phyloP scores from a whole-genome alignment of 2,888 invertebrate genomes.

The Unio pictorum region DNA sequence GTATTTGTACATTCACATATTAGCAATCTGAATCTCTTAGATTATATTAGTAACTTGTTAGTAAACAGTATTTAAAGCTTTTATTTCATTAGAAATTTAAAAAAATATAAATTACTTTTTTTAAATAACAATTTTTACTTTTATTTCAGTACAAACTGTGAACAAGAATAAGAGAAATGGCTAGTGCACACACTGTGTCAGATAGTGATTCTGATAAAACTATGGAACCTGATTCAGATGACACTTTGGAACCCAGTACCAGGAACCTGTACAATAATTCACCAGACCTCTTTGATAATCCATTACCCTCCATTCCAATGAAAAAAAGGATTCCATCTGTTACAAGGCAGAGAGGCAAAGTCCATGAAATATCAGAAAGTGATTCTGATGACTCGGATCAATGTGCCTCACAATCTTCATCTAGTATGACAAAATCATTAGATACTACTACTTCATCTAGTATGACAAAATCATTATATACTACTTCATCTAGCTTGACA shows the following conservation, averaged over 20 bases:
- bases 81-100: too few species aligned
- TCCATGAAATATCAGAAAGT: conserved; percentile 51
- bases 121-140: too few species aligned
- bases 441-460: not conserved
- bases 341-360: conserved; percentile 15
- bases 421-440: not conserved
- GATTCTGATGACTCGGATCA: conserved; percentile 22
- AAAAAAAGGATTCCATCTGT: not conserved
- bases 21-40: too few species aligned
- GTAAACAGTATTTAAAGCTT: too few species aligned
- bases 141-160: conserved; percentile 1
- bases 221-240: conserved; percentile 41
- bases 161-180: conserved; percentile 9
- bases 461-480: not conserved
- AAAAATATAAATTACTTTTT: too few species aligned
- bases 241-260: conserved; percentile 18
- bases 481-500: not conserved
- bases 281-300: conserved; percentile 48
- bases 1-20: too few species aligned
- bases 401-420: not conserved
- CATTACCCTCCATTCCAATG: not conserved
- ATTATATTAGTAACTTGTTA: too few species aligned
- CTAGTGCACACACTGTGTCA: conserved; percentile 26
- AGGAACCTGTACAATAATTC: conserved; percentile 23
- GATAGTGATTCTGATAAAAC: conserved; percentile 57